A percentile compares a stretch with the other conserved stretches of the same genome.
These are phyloP conservation scores for Hiodon alosoides DNA, from an alignment of 2,113 vertebrate genomes.

Conservation along the genomic window DNA sequence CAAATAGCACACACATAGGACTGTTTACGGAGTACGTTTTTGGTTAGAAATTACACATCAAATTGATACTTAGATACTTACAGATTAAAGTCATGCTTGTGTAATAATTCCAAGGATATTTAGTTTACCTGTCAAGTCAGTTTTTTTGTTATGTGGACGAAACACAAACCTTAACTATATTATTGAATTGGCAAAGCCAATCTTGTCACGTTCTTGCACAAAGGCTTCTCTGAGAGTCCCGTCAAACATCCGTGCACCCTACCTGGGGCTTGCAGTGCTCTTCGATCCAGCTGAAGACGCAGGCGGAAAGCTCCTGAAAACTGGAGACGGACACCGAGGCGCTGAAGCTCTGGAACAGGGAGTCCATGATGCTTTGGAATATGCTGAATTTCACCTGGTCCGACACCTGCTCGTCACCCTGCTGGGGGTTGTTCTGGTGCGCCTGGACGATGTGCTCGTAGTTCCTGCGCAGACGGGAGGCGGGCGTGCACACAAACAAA, in stretches of 20 bases:
- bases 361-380: conserved; percentile 97
- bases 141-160: no score
- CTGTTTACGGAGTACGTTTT: no score
- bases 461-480: conserved; percentile 66
- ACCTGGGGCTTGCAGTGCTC: conserved; percentile 98
- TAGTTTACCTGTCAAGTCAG: no score
- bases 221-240: no score
- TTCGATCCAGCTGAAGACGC: conserved; percentile 97
- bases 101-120: no score
- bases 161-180: no score
- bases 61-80: no score
- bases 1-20: neutral
- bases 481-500: conserved; percentile 1
- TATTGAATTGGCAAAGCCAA: no score
- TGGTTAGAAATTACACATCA: no score
- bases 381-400: conserved; percentile 94
- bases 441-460: conserved; percentile 98
- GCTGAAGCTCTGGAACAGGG: conserved; percentile 90
- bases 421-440: conserved; percentile 86
- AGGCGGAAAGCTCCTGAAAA: conserved; percentile 93
- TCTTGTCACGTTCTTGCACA: no score
- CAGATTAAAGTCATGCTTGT: no score
- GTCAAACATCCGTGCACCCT: conserved; percentile 5
- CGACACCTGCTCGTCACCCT: conserved; percentile 85
- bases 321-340: conserved; percentile 81